Conservation (phyloP, 1,140 invertebrate species). For the Drosophila ficusphila region DNA sequence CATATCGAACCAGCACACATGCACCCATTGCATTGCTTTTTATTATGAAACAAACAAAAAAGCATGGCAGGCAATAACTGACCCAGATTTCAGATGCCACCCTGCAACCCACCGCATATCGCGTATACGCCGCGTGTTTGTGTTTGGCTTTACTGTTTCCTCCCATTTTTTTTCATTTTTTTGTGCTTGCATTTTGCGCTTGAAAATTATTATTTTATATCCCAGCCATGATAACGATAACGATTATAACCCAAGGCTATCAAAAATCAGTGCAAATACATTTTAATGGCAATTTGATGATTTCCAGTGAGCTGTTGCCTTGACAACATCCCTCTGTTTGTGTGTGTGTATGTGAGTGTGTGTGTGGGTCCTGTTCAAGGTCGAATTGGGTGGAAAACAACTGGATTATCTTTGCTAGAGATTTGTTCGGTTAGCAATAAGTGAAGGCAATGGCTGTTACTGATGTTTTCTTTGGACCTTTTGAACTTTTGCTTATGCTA, state of each 20-base stretch:
- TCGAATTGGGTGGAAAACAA: slow-evolving; percentile 11
- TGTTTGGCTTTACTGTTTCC: slow-evolving; percentile 2
- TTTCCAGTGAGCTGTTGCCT: slow-evolving; percentile 23
- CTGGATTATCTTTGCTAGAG: slow-evolving; percentile 30
- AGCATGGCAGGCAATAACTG: slow-evolving; percentile 73
- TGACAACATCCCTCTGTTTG: slow-evolving; percentile 16
- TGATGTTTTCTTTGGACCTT: background rate
- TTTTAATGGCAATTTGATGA: slow-evolving; percentile 37
- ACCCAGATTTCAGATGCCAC: slow-evolving; percentile 72
- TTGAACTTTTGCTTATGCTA: background rate
- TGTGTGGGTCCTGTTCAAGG: slow-evolving; percentile 32
- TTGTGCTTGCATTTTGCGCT: slow-evolving; percentile 19
- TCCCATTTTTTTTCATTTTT: background rate
- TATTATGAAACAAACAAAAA: slow-evolving; percentile 37
- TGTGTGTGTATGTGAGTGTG: background rate
- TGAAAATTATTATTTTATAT: slow-evolving; percentile 51
- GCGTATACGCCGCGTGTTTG: slow-evolving; percentile 42
- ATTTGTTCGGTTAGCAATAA: background rate
- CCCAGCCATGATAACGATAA: slow-evolving; percentile 17
- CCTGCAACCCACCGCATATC: slow-evolving; percentile 16
- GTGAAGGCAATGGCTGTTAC: background rate
- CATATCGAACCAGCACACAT: slow-evolving; percentile 25
- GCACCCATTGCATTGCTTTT: slow-evolving; percentile 28
- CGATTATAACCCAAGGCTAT: slow-evolving; percentile 8
- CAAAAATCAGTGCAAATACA: slow-evolving; percentile 36